phyloP scores from a whole-genome alignment of 2,888 invertebrate genomes.

The Octodonta nipae region DNA sequence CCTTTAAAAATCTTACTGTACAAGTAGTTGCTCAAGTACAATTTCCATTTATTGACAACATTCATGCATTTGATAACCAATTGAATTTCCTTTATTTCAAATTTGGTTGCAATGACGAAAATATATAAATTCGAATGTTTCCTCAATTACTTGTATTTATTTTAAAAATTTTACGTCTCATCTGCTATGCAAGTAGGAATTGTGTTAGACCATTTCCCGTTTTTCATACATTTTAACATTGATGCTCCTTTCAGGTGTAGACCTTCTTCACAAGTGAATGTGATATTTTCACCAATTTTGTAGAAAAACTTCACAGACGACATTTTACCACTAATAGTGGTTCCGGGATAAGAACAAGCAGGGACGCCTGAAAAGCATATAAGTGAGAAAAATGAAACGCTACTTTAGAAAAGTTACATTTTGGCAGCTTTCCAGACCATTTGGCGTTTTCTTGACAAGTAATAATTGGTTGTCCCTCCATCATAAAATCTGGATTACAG shows the following conservation, averaged over 20 bases:
- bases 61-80: no score
- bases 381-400: neutral
- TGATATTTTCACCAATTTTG: slow-evolving; percentile 71
- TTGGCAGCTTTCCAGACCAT: slow-evolving; percentile 74
- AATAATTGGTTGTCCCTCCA: slow-evolving; percentile 79
- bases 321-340: slow-evolving; percentile 73
- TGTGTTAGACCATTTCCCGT: slow-evolving; percentile 76
- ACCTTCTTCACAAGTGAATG: slow-evolving; percentile 70
- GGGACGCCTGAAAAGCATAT: slow-evolving; percentile 33
- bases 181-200: slow-evolving; percentile 55
- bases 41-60: no score
- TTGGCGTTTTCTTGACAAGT: slow-evolving; percentile 78
- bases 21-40: no score
- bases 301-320: slow-evolving; percentile 80
- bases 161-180: no score
- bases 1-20: no score
- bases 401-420: slow-evolving; percentile 59
- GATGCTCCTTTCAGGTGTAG: slow-evolving; percentile 61
- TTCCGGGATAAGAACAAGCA: slow-evolving; percentile 78
- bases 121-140: no score
- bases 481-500: slow-evolving; percentile 76
- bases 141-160: no score
- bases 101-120: no score
- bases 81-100: no score
- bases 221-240: slow-evolving; percentile 65